These are phyloP conservation scores for Sebastes diaconus DNA, from an alignment of 2,797 vertebrate species.

Conservation along the genomic window DNA sequence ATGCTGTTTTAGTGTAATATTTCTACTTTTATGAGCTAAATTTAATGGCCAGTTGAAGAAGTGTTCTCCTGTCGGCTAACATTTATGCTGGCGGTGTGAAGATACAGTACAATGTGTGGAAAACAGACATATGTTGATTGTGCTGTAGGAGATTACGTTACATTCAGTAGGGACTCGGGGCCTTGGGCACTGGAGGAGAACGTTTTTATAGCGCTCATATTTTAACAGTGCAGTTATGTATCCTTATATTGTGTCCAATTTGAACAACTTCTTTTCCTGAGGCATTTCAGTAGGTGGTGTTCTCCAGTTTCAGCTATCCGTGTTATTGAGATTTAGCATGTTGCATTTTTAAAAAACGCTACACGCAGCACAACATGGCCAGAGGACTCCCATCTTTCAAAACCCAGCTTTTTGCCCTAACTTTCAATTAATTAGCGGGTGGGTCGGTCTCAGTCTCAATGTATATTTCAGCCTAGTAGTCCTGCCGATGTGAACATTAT, in stretches of 20 bases:
- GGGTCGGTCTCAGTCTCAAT: no score
- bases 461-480: no score
- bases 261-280: constrained; percentile 13
- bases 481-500: no score
- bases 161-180: not conserved
- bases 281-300: constrained; percentile 5
- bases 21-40: not conserved
- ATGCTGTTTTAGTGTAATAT: not conserved
- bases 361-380: not conserved
- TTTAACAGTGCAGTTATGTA: not conserved
- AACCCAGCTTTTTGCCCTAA: no score
- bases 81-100: not conserved
- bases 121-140: constrained; percentile 6
- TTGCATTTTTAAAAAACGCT: constrained; percentile 27
- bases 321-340: constrained; percentile 4
- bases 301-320: constrained; percentile 15
- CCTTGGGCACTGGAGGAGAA: constrained; percentile 1
- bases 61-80: not conserved
- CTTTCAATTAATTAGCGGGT: no score
- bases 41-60: not conserved
- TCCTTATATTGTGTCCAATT: not conserved
- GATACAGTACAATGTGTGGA: not conserved
- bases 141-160: not conserved
- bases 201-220: not conserved
- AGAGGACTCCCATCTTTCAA: not conserved